These are phyloP conservation scores for Aurelia aurita DNA, from an alignment of 30 jellyfish, hydroid and myxozoan genomes.

Conservation along the genomic window DNA sequence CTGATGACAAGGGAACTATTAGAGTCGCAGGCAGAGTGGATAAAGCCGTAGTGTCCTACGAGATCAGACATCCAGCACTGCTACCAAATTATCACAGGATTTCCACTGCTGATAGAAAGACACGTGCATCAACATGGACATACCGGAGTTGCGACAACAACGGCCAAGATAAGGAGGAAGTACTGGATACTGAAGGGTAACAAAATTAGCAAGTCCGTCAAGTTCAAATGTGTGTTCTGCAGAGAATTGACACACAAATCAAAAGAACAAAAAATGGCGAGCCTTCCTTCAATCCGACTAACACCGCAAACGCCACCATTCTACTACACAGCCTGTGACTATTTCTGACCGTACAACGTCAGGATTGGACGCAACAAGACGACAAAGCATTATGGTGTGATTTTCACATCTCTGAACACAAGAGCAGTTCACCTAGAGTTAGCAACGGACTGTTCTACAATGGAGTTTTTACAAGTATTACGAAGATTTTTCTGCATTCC, in stretches of 20 bases:
- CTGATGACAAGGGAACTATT: constrained; percentile 49
- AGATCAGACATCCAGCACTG: constrained; percentile 62
- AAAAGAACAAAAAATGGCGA: constrained; percentile 69
- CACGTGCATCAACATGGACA: constrained; percentile 55
- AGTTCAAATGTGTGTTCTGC: no score
- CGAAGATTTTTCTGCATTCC: constrained; percentile 68
- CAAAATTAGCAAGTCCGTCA: constrained; percentile 63
- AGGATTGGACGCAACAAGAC: constrained; percentile 63
- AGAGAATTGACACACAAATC: no score
- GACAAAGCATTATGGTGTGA: constrained; percentile 63
- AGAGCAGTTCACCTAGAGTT: constrained; percentile 76
- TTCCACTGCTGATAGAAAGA: constrained; percentile 42
- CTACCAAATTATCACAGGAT: constrained; percentile 40
- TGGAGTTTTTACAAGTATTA: constrained; percentile 65
- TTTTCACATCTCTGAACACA: constrained; percentile 67
- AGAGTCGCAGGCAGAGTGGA: constrained; percentile 50
- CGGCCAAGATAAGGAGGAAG: constrained; percentile 53
- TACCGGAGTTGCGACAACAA: constrained; percentile 58
- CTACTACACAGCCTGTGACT: constrained; percentile 68
- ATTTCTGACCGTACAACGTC: constrained; percentile 67
- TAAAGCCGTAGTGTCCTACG: constrained; percentile 49
- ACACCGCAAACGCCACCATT: constrained; percentile 83
- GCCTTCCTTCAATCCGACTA: constrained; percentile 54
- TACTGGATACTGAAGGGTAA: constrained; percentile 65
- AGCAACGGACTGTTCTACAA: constrained; percentile 67